Conservation (phyloP, 2,113 vertebrate genomes). For the Hippocampus zosterae region DNA sequence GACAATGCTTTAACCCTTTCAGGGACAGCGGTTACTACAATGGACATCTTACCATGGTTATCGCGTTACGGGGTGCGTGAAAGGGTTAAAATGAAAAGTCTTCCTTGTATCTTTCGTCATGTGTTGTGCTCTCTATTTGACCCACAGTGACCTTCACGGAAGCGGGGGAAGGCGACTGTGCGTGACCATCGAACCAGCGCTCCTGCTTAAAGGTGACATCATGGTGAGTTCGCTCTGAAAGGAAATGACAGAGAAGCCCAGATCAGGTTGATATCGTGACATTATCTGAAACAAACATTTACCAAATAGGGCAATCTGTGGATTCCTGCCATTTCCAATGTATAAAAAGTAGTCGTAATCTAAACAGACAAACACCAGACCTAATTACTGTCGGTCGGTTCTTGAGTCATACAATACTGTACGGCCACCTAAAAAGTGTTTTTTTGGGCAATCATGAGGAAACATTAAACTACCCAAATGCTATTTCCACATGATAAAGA, state of each 20-base stretch:
- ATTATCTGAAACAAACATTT: not conserved
- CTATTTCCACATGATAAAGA: not conserved
- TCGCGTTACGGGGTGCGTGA: too few species aligned
- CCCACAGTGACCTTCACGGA: constrained; percentile 72
- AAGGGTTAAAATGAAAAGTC: not conserved
- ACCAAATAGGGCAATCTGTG: not conserved
- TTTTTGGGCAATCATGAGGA: not conserved
- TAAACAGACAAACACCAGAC: not conserved
- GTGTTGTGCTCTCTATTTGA: constrained; percentile 31
- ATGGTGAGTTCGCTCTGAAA: constrained; percentile 74
- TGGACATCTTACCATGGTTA: too few species aligned
- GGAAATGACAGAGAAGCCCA: constrained; percentile 19
- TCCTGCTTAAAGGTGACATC: constrained; percentile 89
- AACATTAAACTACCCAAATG: not conserved
- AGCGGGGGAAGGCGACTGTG: constrained; percentile 75
- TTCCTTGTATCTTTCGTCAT: constrained; percentile 8
- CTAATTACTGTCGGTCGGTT: not conserved
- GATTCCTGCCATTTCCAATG: not conserved
- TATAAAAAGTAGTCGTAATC: not conserved
- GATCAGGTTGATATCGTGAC: not conserved
- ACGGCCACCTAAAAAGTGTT: not conserved
- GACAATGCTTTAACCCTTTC: too few species aligned
- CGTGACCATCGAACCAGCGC: constrained; percentile 84
- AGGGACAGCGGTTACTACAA: too few species aligned
- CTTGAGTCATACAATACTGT: not conserved